Percentiles rank a stretch among this genome's conserved stretches.
These are phyloP conservation scores for Drosophila pectinifera DNA, from an alignment of 1,140 invertebrate species.

Conservation along the genomic window DNA sequence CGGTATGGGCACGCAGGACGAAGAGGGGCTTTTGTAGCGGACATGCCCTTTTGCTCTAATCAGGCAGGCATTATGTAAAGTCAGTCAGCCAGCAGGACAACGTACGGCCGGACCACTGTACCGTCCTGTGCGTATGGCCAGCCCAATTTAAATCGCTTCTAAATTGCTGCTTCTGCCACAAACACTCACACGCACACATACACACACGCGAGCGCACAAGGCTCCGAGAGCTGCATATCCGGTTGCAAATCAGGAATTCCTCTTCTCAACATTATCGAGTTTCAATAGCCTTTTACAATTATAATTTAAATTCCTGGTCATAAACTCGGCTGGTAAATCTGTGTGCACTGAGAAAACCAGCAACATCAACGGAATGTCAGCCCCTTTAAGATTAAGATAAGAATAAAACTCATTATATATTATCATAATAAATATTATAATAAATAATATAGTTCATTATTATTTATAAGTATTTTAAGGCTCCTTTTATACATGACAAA, in stretches of 20 bases:
- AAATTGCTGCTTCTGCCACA: slow-evolving; percentile 25
- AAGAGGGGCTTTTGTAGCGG: not conserved
- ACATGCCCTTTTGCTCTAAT: slow-evolving; percentile 56
- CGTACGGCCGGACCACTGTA: slow-evolving; percentile 28
- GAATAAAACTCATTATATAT: too few species aligned
- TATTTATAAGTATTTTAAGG: too few species aligned
- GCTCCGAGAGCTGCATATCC: slow-evolving; percentile 19
- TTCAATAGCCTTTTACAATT: slow-evolving; percentile 34
- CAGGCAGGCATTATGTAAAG: slow-evolving; percentile 79
- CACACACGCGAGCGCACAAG: slow-evolving; percentile 4
- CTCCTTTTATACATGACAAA: too few species aligned
- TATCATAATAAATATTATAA: too few species aligned
- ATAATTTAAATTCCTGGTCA: slow-evolving; percentile 51
- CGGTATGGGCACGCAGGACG: not conserved
- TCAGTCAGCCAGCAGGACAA: slow-evolving; percentile 61
- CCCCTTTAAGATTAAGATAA: too few species aligned
- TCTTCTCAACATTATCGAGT: slow-evolving; percentile 31
- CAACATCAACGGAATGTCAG: too few species aligned
- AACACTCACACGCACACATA: not conserved
- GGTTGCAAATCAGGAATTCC: slow-evolving; percentile 40
- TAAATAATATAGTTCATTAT: too few species aligned
- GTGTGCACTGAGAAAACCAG: not conserved
- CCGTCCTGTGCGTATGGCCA: slow-evolving; percentile 45
- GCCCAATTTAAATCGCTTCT: slow-evolving; percentile 45
- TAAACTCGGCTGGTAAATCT: slow-evolving; percentile 31